These are phyloP conservation scores for Crax fasciolata DNA, from an alignment of 2,797 vertebrate genomes.

Conservation along the genomic window DNA sequence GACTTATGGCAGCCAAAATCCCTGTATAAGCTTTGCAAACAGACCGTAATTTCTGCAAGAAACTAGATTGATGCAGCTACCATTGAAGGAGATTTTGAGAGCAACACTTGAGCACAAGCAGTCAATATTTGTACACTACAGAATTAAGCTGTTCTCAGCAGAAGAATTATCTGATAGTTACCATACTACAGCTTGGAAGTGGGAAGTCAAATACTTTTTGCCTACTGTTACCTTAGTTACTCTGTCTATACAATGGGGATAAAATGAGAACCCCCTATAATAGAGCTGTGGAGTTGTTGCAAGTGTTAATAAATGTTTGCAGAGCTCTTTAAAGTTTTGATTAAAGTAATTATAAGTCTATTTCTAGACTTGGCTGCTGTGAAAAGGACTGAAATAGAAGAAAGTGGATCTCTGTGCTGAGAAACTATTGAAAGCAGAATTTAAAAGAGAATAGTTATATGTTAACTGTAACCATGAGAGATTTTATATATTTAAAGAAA, in stretches of 20 bases:
- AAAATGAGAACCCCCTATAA: conserved; percentile 42
- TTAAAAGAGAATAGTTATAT: conserved; percentile 6
- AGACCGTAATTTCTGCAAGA: not conserved
- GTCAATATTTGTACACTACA: conserved; percentile 51
- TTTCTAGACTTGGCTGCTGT: conserved; percentile 44
- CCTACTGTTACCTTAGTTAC: conserved; percentile 70
- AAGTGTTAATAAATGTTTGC: conserved; percentile 57
- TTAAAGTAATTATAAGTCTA: conserved; percentile 32
- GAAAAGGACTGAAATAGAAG: conserved; percentile 47
- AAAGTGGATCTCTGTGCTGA: not conserved
- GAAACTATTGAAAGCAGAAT: conserved; percentile 20
- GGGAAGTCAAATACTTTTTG: conserved; percentile 66
- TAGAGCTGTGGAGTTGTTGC: conserved; percentile 35
- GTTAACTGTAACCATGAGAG: conserved; percentile 8
- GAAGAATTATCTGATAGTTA: conserved; percentile 57
- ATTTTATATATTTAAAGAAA: conserved; percentile 36
- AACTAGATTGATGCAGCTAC: not conserved
- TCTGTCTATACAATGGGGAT: conserved; percentile 21
- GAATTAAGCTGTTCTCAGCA: conserved; percentile 1
- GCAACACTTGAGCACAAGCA: not conserved
- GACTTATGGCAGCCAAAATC: not conserved
- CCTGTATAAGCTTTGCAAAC: not conserved
- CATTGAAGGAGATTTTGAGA: not conserved
- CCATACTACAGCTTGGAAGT: conserved; percentile 64
- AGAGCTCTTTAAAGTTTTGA: conserved; percentile 32